Base-by-base conservation (phyloP, 2,113 vertebrate species). In the Petrocephalus microphthalmus region DNA sequence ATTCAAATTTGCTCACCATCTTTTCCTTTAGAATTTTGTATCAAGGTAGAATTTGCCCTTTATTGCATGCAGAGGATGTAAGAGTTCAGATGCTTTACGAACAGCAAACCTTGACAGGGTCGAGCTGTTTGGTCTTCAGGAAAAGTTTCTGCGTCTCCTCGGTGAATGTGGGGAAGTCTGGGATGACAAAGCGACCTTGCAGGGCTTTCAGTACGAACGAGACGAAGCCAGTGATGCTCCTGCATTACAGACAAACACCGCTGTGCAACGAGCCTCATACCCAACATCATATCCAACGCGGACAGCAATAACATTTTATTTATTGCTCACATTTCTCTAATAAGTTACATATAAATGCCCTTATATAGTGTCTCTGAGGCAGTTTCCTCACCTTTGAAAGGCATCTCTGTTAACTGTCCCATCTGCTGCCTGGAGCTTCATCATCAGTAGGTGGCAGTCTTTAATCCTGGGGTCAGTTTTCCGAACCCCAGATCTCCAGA, bases 141-240 rank as follows among this genome's bases (percentile, higher is more conserved):
- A 95, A 95, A 91, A 95, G 64, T 87, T 94, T 95, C 86, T 94
- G 94, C 4, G 93, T 93, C 89, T 94, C 93, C 42, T 94, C 94
- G 1, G 91, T 89, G 84, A 95, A 95, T 2, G 92, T 94, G 37
- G 89, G 89, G 83, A 95, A 95, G 81, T 95, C 94, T 7, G 94
- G 94, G 89, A 95, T 92, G 87, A 94, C 92, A 42, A 95, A 94
- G 71, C 94, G 89, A 19, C 94, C 94, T 89, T 95, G 94, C 53
- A 94, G 88, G 87, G 93, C 94, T 91, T 94, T 95, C 81, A 94
- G 89, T 88, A 95, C 91, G 85, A 95, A 93, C 37, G 94, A 94
- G 81, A 94, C 93, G 13, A 91, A 93, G 33, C 93, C 94, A 19
- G 94, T 93, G 85, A 94, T 90, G 53, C 94, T 94, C 91, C 94